phyloP scores from a whole-genome alignment of 2,113 vertebrate species.

The Trinectes maculatus region DNA sequence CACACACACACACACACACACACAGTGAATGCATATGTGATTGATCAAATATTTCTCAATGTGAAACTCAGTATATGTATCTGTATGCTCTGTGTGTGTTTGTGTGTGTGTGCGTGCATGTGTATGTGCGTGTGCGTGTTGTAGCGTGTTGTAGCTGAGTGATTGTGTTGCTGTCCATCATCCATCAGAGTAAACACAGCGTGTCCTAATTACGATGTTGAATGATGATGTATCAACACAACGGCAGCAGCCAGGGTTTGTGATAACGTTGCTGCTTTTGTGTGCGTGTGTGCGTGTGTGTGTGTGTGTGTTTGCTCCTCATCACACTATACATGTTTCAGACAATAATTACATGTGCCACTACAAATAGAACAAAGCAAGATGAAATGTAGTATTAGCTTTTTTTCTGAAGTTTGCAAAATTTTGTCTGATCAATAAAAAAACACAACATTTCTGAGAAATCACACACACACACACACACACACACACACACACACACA shows the following conservation, averaged over 20 bases:
- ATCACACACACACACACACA: no score
- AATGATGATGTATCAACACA: slow-evolving; percentile 65
- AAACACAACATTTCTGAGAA: no score
- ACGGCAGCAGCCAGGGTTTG: slow-evolving; percentile 26
- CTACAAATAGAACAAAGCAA: background rate
- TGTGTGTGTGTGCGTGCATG: slow-evolving; percentile 10
- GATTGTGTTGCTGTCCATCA: slow-evolving; percentile 45
- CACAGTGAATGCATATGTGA: slow-evolving; percentile 6
- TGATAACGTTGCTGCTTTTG: slow-evolving; percentile 25
- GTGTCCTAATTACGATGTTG: slow-evolving; percentile 67
- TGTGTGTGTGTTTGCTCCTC: background rate
- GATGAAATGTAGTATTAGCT: no score
- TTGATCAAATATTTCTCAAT: slow-evolving; percentile 35
- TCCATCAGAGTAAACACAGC: slow-evolving; percentile 60
- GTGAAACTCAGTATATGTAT: slow-evolving; percentile 35
- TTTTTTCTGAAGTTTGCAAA: no score
- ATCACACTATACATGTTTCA: slow-evolving; percentile 3
- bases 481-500: no score
- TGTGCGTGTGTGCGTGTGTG: background rate
- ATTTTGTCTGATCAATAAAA: no score
- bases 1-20: background rate
- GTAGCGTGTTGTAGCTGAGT: background rate
- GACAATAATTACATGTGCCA: background rate
- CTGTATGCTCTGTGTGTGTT: slow-evolving; percentile 6
- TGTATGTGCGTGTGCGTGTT: background rate